Conservation (phyloP, 2,888 invertebrate genomes). For the Drosophila quasianomalipes region DNA sequence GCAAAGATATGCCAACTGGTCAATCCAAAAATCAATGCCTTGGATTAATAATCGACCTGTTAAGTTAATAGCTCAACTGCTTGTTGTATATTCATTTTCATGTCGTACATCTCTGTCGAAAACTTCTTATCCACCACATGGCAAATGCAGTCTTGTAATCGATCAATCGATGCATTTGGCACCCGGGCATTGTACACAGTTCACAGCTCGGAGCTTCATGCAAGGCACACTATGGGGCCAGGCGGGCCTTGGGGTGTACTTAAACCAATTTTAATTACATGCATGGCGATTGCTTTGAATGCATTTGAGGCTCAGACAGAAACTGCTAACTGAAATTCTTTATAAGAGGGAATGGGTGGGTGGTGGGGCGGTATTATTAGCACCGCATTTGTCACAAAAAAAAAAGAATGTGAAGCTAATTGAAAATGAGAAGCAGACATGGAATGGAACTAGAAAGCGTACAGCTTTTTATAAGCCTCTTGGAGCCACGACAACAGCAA, state of each 20-base stretch:
- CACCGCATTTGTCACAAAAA: conserved; percentile 54
- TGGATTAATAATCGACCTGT: not conserved
- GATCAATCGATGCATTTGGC: conserved; percentile 43
- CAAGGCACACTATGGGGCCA: conserved; percentile 8
- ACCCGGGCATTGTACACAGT: conserved; percentile 26
- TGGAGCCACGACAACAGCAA: conserved; percentile 21
- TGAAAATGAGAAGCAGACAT: conserved; percentile 58
- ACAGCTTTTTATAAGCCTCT: conserved; percentile 46
- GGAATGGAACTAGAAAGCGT: conserved; percentile 43
- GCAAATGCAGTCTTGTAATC: conserved; percentile 25
- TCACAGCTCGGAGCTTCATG: conserved; percentile 19
- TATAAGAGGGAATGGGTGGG: not conserved
- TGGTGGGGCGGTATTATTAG: conserved; percentile 38
- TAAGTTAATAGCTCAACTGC: not conserved
- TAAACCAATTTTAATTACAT: conserved; percentile 77
- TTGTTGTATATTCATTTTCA: not conserved
- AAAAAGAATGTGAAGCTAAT: conserved; percentile 62
- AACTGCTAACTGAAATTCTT: not conserved
- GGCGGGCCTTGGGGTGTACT: conserved; percentile 45
- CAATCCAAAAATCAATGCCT: not conserved
- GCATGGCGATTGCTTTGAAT: conserved; percentile 65
- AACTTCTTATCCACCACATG: conserved; percentile 17
- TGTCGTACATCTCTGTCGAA: not conserved
- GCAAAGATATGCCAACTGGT: not conserved
- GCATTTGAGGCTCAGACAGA: conserved; percentile 35